Evolutionary conservation across 2,888 invertebrate genomes (phyloP).

Genomic region (Archips xylosteana): DNA sequence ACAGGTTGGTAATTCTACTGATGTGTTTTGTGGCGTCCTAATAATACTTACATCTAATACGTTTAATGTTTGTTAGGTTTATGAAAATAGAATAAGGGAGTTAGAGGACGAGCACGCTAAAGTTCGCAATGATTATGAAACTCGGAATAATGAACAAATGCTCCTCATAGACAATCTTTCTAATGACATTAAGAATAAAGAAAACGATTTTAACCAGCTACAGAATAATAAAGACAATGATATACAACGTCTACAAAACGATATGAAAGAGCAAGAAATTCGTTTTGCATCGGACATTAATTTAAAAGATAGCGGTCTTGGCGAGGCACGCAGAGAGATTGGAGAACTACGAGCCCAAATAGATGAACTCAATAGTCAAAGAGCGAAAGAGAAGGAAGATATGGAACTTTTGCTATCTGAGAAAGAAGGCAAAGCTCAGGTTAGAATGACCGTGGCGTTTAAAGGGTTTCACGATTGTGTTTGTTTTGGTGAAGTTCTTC

Average conservation of each 20-base stretch:
- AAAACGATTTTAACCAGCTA: constrained; percentile 53
- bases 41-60: constrained; percentile 43
- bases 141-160: constrained; percentile 55
- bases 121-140: constrained; percentile 51
- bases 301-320: constrained; percentile 57
- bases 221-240: constrained; percentile 58
- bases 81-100: constrained; percentile 59
- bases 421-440: constrained; percentile 70
- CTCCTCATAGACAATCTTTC: constrained; percentile 52
- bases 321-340: constrained; percentile 52
- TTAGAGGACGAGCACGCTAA: constrained; percentile 53
- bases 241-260: constrained; percentile 55
- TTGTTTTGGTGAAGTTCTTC: constrained; percentile 40
- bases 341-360: constrained; percentile 58
- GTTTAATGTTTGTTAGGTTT: constrained; percentile 63
- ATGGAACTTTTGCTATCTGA: constrained; percentile 54
- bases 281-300: constrained; percentile 51
- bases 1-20: constrained; percentile 66
- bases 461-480: constrained; percentile 45
- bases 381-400: constrained; percentile 64
- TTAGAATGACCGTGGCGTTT: constrained; percentile 62
- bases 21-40: constrained; percentile 52
- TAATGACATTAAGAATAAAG: constrained; percentile 57
- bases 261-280: constrained; percentile 56
- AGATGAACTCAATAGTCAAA: constrained; percentile 55